Percentiles rank a stretch among this genome's conserved stretches.
These are phyloP conservation scores for Novumbra hubbsi DNA, from an alignment of 2,797 vertebrate genomes.

Conservation along the genomic window DNA sequence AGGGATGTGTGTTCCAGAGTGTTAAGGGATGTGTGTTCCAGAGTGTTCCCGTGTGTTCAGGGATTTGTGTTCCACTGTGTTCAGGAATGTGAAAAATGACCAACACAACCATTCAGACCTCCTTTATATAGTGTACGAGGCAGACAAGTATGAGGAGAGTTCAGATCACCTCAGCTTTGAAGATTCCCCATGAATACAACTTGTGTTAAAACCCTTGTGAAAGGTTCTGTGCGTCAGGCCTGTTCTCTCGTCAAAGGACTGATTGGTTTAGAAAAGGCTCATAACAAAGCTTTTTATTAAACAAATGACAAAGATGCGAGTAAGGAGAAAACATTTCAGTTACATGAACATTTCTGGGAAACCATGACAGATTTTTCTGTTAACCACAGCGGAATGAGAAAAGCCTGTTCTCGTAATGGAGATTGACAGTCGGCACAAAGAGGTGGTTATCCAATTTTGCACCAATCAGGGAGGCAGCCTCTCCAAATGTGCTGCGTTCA, in stretches of 20 bases:
- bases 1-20: background rate
- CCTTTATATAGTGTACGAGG: slow-evolving; percentile 25
- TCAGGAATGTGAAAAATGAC: background rate
- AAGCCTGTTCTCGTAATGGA: slow-evolving; percentile 38
- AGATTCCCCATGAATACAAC: slow-evolving; percentile 1
- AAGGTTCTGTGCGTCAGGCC: slow-evolving; percentile 1
- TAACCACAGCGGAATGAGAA: slow-evolving; percentile 22
- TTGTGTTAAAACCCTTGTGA: background rate
- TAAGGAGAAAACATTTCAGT: slow-evolving; percentile 28
- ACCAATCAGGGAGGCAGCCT: slow-evolving; percentile 54
- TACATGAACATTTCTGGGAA: slow-evolving; percentile 41
- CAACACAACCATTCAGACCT: slow-evolving; percentile 3
- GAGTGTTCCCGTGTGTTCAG: slow-evolving; percentile 6
- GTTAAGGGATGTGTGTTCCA: background rate
- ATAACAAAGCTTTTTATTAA: slow-evolving; percentile 31
- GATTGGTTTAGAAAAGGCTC: slow-evolving; percentile 22
- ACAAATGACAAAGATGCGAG: slow-evolving; percentile 53
- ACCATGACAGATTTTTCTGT: slow-evolving; percentile 19
- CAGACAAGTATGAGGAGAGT: slow-evolving; percentile 19
- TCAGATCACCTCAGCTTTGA: background rate
- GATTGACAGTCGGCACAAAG: slow-evolving; percentile 60
- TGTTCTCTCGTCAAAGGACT: slow-evolving; percentile 26
- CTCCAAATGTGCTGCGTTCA: slow-evolving; percentile 52
- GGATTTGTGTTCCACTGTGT: slow-evolving; percentile 1
- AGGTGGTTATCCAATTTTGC: slow-evolving; percentile 61